Conservation (phyloP, 2,113 vertebrate species). For the Euleptes europaea region DNA sequence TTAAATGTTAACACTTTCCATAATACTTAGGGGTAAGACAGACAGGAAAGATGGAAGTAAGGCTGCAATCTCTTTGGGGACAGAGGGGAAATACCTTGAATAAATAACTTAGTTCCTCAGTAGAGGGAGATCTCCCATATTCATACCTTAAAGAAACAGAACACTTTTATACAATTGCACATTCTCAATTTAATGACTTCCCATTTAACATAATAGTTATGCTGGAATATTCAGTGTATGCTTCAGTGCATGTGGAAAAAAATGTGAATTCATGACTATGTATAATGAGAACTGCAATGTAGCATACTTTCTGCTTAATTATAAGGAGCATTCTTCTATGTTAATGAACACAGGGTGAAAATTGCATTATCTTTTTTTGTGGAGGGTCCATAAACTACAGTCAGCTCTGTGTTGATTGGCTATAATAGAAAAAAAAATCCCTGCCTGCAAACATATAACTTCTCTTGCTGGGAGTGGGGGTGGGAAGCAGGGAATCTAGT, state of each 20-base stretch:
- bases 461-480: background rate
- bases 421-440: background rate
- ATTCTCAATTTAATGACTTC: background rate
- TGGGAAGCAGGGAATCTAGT: no score
- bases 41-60: background rate
- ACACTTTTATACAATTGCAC: background rate
- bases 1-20: no score
- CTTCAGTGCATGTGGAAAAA: background rate
- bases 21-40: background rate
- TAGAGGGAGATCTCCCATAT: background rate
- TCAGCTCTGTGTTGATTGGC: background rate
- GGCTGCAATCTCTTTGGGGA: background rate
- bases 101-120: background rate
- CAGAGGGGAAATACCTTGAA: background rate
- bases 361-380: background rate
- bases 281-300: background rate
- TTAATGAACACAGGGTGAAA: background rate
- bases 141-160: background rate
- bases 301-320: background rate
- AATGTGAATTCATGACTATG: background rate
- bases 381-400: background rate
- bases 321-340: background rate
- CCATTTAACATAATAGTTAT: no score
- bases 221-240: background rate
- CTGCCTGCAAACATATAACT: background rate